Evolutionary conservation across 2,888 invertebrate genomes (phyloP), one percentile per base, ranked within the genome.

Genomic region (Thelaira solivaga): DNA sequence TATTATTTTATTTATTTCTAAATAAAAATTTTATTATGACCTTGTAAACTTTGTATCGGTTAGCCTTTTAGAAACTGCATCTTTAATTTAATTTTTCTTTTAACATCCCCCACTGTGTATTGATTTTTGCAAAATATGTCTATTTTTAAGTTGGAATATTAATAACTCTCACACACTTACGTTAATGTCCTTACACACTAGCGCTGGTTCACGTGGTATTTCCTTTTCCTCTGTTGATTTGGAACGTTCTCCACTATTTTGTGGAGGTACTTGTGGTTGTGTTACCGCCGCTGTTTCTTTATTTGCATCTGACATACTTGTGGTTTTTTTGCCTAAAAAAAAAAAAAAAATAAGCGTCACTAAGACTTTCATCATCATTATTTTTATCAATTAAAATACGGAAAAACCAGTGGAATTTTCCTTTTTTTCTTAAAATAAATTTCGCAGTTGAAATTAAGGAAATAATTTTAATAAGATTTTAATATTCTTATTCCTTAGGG

Each of bases 111-210:
- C n/a, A n/a, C n/a, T n/a, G n/a, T n/a, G n/a, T n/a, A n/a, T n/a
- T n/a, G n/a, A n/a, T n/a, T n/a, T n/a, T n/a, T n/a, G n/a, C n/a
- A n/a, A n/a, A n/a, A n/a, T n/a, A n/a, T n/a, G n/a, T n/a, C n/a
- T n/a, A n/a, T n/a, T n/a, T n/a, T n/a, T n/a, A n/a, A n/a, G n/a
- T n/a, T n/a, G n/a, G n/a, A n/a, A n/a, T n/a, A n/a, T n/a, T n/a
- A n/a, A n/a, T n/a, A 3, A 6, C 4, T 2, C 36, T 16, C 13
- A 6, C 22, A 13, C 26, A 90, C 92, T 92, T 86, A 94, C 94
- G 86, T 95, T 93, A 81, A 94, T 90, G 85, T 94, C 94, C 82
- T 91, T 92, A 89, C 92, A 96, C 39, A 95, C 93, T 83, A 96
- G 93, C 43, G 96, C 95, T 57, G 96, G 96, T 86, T 95, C 94